Evolutionary conservation across 2,888 invertebrate species (phyloP).

Genomic region (Scotopteryx bipunctaria): DNA sequence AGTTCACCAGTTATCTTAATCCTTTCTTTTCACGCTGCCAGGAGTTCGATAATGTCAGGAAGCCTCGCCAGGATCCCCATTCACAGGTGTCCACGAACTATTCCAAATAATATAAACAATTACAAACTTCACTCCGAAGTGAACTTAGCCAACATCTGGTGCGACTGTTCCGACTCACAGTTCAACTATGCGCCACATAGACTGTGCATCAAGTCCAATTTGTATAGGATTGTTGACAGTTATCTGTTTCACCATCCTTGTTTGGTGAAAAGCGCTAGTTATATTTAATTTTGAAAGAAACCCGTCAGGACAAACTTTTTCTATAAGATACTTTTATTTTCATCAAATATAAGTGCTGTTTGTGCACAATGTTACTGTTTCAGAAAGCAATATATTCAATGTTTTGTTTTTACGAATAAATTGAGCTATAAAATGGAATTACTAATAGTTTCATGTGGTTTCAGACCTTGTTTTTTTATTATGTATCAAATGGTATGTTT

Average conservation of each 20-base stretch:
- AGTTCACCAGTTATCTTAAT: slow-evolving; percentile 43
- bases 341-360: neutral
- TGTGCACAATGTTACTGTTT: neutral
- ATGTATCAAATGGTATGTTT: slow-evolving; percentile 48
- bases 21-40: slow-evolving; percentile 66
- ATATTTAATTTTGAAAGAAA: slow-evolving; percentile 53
- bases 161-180: slow-evolving; percentile 67
- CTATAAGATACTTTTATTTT: slow-evolving; percentile 12
- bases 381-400: too few species aligned
- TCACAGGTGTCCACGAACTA: slow-evolving; percentile 72
- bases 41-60: slow-evolving; percentile 77
- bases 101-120: slow-evolving; percentile 23
- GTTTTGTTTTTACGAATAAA: slow-evolving; percentile 6
- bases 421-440: slow-evolving; percentile 69
- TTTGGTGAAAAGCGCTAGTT: slow-evolving; percentile 67
- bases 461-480: slow-evolving; percentile 21
- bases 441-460: slow-evolving; percentile 52
- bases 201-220: slow-evolving; percentile 63
- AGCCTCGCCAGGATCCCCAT: slow-evolving; percentile 79
- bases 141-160: slow-evolving; percentile 53
- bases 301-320: too few species aligned
- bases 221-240: slow-evolving; percentile 57
- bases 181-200: slow-evolving; percentile 67
- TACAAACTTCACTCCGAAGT: slow-evolving; percentile 43
- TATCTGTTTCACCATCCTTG: slow-evolving; percentile 70